Percentiles rank a stretch among this genome's conserved stretches.
Conservation (phyloP, 2,797 vertebrate genomes). For the Pseudochromis fuscus region DNA sequence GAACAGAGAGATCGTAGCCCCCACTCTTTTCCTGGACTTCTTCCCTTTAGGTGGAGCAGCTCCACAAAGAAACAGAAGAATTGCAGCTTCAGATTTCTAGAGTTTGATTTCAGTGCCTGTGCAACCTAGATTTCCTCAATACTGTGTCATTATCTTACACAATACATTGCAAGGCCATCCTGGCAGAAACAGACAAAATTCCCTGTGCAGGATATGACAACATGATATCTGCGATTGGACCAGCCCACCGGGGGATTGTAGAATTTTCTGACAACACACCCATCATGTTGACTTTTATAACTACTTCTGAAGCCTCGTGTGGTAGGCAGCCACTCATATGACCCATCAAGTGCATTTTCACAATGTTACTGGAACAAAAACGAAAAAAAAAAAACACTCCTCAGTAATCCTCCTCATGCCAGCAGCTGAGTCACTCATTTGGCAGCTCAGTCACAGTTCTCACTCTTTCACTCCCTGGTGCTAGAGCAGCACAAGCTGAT, state of each 20-base stretch:
- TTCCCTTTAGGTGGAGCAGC: not conserved
- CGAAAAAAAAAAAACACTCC: not conserved
- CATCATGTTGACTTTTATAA: not conserved
- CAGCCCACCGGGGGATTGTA: conserved; percentile 18
- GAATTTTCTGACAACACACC: conserved; percentile 22
- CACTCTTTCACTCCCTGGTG: not conserved
- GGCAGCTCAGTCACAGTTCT: conserved; percentile 4
- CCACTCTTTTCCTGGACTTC: not conserved
- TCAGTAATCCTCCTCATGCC: not conserved
- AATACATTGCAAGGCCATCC: conserved; percentile 5
- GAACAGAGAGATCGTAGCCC: no score
- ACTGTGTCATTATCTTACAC: conserved; percentile 33
- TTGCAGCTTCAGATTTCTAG: no score
- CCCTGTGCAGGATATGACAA: not conserved
- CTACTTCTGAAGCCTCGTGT: not conserved
- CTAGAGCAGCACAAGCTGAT: not conserved
- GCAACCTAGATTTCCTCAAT: conserved; percentile 15
- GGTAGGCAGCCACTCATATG: not conserved
- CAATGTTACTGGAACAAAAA: not conserved
- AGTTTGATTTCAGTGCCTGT: no score
- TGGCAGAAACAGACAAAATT: conserved; percentile 9
- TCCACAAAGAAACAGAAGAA: not conserved
- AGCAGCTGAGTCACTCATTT: conserved; percentile 16
- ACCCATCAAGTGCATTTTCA: not conserved
- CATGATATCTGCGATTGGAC: not conserved